Conservation (phyloP, 2,888 invertebrate species). For the Prosopocoilus inquinatus region DNA sequence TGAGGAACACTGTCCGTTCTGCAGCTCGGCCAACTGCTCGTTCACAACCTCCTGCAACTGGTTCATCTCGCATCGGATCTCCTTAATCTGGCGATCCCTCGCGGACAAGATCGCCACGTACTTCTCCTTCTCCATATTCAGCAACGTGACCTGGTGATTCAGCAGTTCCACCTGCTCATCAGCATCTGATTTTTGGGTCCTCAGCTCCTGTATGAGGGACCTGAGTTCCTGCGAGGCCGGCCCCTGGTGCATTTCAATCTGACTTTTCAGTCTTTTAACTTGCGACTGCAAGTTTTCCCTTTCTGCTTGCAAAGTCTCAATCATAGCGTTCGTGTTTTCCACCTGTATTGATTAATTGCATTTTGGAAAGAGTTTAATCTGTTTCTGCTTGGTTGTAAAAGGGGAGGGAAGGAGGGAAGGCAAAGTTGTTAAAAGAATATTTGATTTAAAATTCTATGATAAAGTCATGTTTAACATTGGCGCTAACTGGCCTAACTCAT, state of each 20-base stretch:
- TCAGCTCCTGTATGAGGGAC: conserved; percentile 37
- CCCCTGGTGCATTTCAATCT: conserved; percentile 30
- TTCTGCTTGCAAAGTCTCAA: conserved; percentile 22
- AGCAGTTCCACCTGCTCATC: conserved; percentile 39
- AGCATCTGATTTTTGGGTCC: conserved; percentile 35
- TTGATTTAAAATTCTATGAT: too few relatives aligned
- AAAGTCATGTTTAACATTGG: too few relatives aligned
- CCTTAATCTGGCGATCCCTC: conserved; percentile 46
- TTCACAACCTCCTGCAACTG: conserved; percentile 47
- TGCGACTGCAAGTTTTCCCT: conserved; percentile 29
- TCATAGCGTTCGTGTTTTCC: conserved; percentile 32
- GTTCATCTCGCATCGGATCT: conserved; percentile 46
- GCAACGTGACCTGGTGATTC: conserved; percentile 42
- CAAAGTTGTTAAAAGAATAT: too few relatives aligned
- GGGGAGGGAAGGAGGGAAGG: too few relatives aligned
- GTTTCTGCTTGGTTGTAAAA: too few relatives aligned
- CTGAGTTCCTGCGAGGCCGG: conserved; percentile 35
- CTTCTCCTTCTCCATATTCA: conserved; percentile 47
- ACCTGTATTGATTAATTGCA: background rate
- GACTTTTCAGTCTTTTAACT: conserved; percentile 30
- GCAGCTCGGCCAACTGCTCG: conserved; percentile 41
- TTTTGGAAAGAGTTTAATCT: too few relatives aligned
- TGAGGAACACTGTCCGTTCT: conserved; percentile 28
- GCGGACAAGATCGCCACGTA: conserved; percentile 44
- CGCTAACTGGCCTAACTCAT: too few relatives aligned